Percentiles rank a stretch among this genome's conserved stretches.
These are phyloP conservation scores for Dryas iulia DNA, from an alignment of 1,140 invertebrate genomes.

Conservation along the genomic window DNA sequence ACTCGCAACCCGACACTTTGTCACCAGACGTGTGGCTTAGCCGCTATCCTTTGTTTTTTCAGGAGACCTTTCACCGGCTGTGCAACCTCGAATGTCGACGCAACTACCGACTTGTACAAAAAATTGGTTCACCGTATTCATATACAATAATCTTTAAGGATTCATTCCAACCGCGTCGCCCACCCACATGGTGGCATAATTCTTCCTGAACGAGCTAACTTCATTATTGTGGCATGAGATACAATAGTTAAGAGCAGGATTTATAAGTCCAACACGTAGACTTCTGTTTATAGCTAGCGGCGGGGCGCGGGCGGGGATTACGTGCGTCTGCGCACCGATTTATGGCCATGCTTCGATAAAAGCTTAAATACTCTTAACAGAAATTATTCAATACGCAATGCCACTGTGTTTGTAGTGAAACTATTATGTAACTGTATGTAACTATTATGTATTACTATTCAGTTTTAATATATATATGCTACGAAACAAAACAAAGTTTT, in stretches of 20 bases:
- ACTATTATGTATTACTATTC: slow-evolving; percentile 26
- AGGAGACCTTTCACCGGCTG: slow-evolving; percentile 68
- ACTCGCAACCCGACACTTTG: slow-evolving; percentile 51
- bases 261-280: slow-evolving; percentile 79
- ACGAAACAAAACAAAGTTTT: background rate
- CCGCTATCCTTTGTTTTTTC: slow-evolving; percentile 64
- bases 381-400: slow-evolving; percentile 64
- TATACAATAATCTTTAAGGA: slow-evolving; percentile 65
- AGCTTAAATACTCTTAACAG: slow-evolving; percentile 75
- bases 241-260: slow-evolving; percentile 80
- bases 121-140: slow-evolving; percentile 59
- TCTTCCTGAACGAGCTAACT: slow-evolving; percentile 78
- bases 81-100: slow-evolving; percentile 55
- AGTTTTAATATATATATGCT: background rate
- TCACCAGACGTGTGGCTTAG: slow-evolving; percentile 31
- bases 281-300: slow-evolving; percentile 77
- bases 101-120: slow-evolving; percentile 57
- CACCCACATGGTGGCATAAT: slow-evolving; percentile 76
- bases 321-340: slow-evolving; percentile 73
- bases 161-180: slow-evolving; percentile 63
- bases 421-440: too few relatives aligned
- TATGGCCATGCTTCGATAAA: slow-evolving; percentile 75
- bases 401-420: slow-evolving; percentile 46
- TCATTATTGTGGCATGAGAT: slow-evolving; percentile 80
- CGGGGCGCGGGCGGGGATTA: slow-evolving; percentile 70